Percentiles rank a stretch among this genome's conserved stretches.
Conservation (phyloP, 2,888 invertebrate species). For the Chaitophorus viminalis region DNA sequence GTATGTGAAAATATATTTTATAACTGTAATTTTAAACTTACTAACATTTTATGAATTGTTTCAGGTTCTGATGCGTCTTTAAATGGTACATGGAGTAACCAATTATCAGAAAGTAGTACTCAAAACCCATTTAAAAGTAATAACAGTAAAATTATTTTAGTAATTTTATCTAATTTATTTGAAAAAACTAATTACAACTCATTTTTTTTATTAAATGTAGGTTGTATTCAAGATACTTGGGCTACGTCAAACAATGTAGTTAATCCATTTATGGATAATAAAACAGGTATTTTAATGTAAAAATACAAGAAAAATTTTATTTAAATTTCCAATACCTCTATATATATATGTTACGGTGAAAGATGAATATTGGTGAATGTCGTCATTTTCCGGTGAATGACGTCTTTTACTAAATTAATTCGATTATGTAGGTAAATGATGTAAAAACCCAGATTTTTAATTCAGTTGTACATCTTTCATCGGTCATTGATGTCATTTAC, state of each 20-base stretch:
- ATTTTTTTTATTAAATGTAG: background rate
- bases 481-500: too few relatives aligned
- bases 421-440: too few relatives aligned
- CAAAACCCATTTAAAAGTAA: slow-evolving; percentile 57
- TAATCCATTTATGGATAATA: slow-evolving; percentile 42
- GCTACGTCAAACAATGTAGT: slow-evolving; percentile 22
- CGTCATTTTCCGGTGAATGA: too few relatives aligned
- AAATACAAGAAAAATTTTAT: too few relatives aligned
- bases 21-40: background rate
- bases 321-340: too few relatives aligned
- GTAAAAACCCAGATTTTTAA: too few relatives aligned
- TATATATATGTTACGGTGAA: too few relatives aligned
- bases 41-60: background rate
- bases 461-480: too few relatives aligned
- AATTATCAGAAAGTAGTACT: slow-evolving; percentile 38
- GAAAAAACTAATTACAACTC: background rate
- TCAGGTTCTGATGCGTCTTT: slow-evolving; percentile 56
- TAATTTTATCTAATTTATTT: background rate
- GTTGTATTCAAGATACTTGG: slow-evolving; percentile 33
- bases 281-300: slow-evolving; percentile 42
- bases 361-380: too few relatives aligned
- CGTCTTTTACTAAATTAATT: too few relatives aligned
- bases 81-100: slow-evolving; percentile 53
- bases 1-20: slow-evolving; percentile 31
- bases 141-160: background rate